phyloP scores from a whole-genome alignment of 2,797 vertebrate genomes.

The Sebastes jordani region DNA sequence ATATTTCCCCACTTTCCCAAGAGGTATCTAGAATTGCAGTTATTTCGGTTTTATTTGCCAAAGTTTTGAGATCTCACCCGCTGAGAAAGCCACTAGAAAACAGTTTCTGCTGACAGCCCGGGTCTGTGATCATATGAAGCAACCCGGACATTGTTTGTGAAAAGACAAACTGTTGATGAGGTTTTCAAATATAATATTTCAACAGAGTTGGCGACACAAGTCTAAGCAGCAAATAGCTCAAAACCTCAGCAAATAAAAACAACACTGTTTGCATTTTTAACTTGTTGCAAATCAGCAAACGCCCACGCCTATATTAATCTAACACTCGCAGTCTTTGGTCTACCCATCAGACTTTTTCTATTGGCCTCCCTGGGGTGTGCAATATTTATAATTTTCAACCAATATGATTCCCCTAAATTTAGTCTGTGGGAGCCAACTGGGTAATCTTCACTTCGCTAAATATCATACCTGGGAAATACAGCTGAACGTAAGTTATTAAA shows the following conservation, averaged over 20 bases:
- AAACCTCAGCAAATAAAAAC: constrained; percentile 16
- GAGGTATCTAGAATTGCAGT: neutral
- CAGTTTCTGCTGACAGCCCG: neutral
- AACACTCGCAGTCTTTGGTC: constrained; percentile 3
- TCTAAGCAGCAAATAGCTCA: neutral
- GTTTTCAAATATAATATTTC: constrained; percentile 12
- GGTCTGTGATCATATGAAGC: neutral
- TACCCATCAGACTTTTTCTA: neutral
- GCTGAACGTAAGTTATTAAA: constrained; percentile 59
- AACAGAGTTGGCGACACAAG: neutral
- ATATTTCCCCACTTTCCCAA: constrained; percentile 1
- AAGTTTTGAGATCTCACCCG: constrained; percentile 13
- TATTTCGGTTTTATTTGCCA: constrained; percentile 20
- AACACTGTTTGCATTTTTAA: neutral
- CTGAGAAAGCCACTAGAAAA: constrained; percentile 16
- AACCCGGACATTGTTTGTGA: neutral
- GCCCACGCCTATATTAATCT: neutral
- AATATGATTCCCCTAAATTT: constrained; percentile 37
- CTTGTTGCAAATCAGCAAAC: neutral
- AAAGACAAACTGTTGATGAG: neutral
- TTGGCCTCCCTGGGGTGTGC: neutral
- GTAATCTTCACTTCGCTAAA: constrained; percentile 41
- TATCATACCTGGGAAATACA: constrained; percentile 62
- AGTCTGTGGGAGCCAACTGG: constrained; percentile 30
- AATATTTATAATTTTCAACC: constrained; percentile 41